Conservation (phyloP, 2,888 invertebrate species). For the Cactoblastis cactorum region DNA sequence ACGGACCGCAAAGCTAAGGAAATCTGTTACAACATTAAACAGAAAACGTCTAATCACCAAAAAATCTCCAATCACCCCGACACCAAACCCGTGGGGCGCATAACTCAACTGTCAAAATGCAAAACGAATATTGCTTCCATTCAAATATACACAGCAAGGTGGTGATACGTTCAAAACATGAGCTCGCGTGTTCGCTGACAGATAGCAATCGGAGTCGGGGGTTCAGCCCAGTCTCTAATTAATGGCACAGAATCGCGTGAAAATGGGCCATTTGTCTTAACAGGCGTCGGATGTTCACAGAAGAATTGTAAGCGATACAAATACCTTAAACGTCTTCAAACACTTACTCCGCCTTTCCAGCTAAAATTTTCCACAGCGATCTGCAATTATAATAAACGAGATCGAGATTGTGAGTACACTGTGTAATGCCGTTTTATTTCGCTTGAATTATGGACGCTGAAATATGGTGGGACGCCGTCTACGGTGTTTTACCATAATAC, state of each 20-base stretch:
- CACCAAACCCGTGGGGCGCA: neutral
- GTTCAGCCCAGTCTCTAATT: conserved; percentile 59
- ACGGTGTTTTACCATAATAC: conserved; percentile 15
- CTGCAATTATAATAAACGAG: conserved; percentile 64
- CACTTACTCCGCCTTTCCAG: conserved; percentile 51
- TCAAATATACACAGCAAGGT: conserved; percentile 11
- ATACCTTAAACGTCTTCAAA: conserved; percentile 70
- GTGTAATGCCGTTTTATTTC: conserved; percentile 38
- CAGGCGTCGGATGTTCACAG: conserved; percentile 66
- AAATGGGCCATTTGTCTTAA: conserved; percentile 65
- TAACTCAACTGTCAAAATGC: conserved; percentile 9
- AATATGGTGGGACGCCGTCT: conserved; percentile 26
- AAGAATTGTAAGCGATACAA: conserved; percentile 74
- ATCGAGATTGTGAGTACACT: conserved; percentile 49
- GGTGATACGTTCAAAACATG: conserved; percentile 32
- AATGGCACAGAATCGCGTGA: conserved; percentile 68
- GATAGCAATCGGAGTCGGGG: conserved; percentile 61
- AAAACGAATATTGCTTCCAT: conserved; percentile 5
- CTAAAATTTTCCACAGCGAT: conserved; percentile 48
- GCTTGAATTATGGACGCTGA: conserved; percentile 30
- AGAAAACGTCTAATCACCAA: too few species aligned
- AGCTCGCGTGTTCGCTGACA: conserved; percentile 66
- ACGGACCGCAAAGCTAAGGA: too few species aligned
- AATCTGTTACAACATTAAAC: too few species aligned
- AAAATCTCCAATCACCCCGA: too few species aligned